A percentile compares a stretch with the other conserved stretches of the same genome.
phyloP scores from a whole-genome alignment of 1,140 invertebrate genomes.

The Drosophila ercepeae region DNA sequence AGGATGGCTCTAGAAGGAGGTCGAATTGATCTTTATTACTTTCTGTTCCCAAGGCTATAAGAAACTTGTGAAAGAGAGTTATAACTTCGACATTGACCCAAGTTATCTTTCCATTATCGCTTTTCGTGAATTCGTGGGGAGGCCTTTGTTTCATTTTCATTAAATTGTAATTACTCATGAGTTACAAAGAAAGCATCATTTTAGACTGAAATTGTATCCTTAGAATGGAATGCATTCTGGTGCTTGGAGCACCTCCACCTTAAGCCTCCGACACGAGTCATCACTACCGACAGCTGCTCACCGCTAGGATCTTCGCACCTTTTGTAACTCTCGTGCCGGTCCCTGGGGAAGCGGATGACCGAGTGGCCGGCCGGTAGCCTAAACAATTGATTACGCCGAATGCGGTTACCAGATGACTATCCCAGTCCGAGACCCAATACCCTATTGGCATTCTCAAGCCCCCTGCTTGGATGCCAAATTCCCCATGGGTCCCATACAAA shows the following conservation, averaged over 20 bases:
- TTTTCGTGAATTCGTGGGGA: background rate
- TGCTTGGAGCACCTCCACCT: slow-evolving; percentile 22
- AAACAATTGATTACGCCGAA: slow-evolving; percentile 79
- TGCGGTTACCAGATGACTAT: slow-evolving; percentile 72
- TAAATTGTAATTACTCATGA: slow-evolving; percentile 76
- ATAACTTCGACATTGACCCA: background rate
- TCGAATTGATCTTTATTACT: too few relatives aligned
- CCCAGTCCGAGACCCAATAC: background rate
- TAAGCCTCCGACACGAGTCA: slow-evolving; percentile 27
- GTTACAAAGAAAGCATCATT: background rate
- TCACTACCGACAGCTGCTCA: slow-evolving; percentile 43
- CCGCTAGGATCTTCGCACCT: slow-evolving; percentile 59
- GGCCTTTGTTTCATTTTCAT: slow-evolving; percentile 52
- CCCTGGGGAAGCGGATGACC: slow-evolving; percentile 41
- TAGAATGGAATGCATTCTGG: background rate
- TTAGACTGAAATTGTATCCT: background rate
- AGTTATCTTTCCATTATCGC: background rate
- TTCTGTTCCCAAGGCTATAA: too few relatives aligned
- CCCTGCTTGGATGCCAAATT: slow-evolving; percentile 39
- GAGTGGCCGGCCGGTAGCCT: slow-evolving; percentile 47
- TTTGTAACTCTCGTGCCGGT: slow-evolving; percentile 45
- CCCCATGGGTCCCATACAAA: slow-evolving; percentile 66
- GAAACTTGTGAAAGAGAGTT: too few relatives aligned
- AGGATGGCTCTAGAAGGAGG: too few relatives aligned
- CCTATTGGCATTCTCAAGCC: slow-evolving; percentile 23